Percentiles rank a stretch among this genome's conserved stretches.
Evolutionary conservation across 2,888 invertebrate species (phyloP).

Genomic region (Andrena flavipes): DNA sequence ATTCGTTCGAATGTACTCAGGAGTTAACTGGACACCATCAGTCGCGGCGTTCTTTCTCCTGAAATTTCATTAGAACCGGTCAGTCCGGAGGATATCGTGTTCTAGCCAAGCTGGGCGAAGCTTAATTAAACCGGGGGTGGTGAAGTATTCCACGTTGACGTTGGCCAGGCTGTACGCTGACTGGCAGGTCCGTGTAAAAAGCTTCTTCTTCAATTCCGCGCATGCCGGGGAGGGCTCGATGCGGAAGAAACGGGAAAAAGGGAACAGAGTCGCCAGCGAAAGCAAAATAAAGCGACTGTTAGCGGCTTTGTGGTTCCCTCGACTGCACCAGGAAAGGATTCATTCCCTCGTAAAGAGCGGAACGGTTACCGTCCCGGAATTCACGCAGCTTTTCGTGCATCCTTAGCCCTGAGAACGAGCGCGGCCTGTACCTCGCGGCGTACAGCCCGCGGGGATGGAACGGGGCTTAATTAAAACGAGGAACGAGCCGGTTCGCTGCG

Average conservation of each 20-base stretch:
- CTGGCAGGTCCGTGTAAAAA: slow-evolving; percentile 46
- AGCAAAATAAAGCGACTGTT: slow-evolving; percentile 30
- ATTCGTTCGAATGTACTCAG: background rate
- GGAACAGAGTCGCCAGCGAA: background rate
- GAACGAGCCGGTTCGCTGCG: slow-evolving; percentile 75
- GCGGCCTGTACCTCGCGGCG: slow-evolving; percentile 49
- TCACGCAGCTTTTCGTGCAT: slow-evolving; percentile 30
- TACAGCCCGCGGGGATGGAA: background rate
- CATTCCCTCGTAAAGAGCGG: slow-evolving; percentile 32
- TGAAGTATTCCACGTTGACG: slow-evolving; percentile 40
- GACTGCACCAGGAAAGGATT: slow-evolving; percentile 40
- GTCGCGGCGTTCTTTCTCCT: slow-evolving; percentile 5
- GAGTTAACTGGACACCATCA: background rate
- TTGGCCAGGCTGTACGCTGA: slow-evolving; percentile 37
- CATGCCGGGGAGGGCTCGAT: slow-evolving; percentile 13
- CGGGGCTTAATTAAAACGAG: slow-evolving; percentile 83
- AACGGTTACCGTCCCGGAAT: slow-evolving; percentile 35
- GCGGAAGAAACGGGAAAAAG: background rate
- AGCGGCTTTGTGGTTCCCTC: slow-evolving; percentile 29
- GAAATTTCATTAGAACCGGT: slow-evolving; percentile 54
- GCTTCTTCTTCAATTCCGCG: slow-evolving; percentile 45
- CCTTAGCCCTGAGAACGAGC: slow-evolving; percentile 36
- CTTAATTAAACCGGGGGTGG: slow-evolving; percentile 54
- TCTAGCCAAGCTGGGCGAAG: slow-evolving; percentile 38
- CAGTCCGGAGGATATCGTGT: slow-evolving; percentile 35